Base-by-base conservation (phyloP, 2,888 invertebrate species). In the Tetramorium bicarinatum region DNA sequence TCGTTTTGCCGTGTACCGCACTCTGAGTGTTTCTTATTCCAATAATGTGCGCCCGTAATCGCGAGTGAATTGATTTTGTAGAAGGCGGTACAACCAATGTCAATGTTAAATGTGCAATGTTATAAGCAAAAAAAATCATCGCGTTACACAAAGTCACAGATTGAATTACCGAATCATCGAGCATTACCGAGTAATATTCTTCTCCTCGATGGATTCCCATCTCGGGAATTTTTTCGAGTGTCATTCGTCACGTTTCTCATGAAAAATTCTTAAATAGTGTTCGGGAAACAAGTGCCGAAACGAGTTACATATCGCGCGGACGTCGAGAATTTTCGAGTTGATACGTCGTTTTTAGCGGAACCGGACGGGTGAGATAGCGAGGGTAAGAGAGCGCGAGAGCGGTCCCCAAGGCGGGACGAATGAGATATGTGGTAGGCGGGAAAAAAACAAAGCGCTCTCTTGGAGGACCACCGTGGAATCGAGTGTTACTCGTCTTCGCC, bases 401-500 rank as follows among this genome's bases (percentile, higher is more conserved):
- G 13, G 41, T 67, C 47, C 81, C 71, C 59, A 21, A 61, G 69
- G 38, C 64, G 52, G 21, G 56, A 47, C 79, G 74, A 80, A 59
- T 59, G 61, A 67, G 49, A 59, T 76, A 67, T 61, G 47, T 79
- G 49, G 74, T 61, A 64, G 67, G 81, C 83, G 81, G 59, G 83
- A 84, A 71, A 91, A 89, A 92, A 91, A 91, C 87, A 91, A 89
- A 91, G 88, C 87, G 82, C 25, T 44, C 79, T 92, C 91, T 83
- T 84, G 81, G 90, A 92, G 91, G 88, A 90, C 90, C 88, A 89
- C 87, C 89, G 87, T 86, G 87, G 92, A 93, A 91, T 92, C 93
- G 92, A 94, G 93, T 92, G 94, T 93, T 93, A 93, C 94, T 94
- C 92, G 93, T 93, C 92, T 92, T 92, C 87, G 87, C 77, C 86